Conservation (phyloP, 2,888 invertebrate genomes). For the Odiellus spinosus region DNA sequence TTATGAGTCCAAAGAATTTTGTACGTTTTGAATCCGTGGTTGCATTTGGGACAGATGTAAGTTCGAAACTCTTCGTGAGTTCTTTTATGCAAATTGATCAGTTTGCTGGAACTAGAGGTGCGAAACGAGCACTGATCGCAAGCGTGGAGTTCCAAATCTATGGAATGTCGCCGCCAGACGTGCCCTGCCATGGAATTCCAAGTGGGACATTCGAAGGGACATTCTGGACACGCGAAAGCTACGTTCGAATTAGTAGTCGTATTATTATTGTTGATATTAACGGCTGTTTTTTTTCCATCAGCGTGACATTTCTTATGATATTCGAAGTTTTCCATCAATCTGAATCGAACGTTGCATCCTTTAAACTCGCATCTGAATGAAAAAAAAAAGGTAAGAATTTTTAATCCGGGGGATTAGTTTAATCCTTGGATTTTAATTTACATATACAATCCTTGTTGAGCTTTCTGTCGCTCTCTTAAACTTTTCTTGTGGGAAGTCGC, state of each 20-base stretch:
- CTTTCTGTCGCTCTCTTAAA: conserved; percentile 14
- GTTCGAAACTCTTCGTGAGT: conserved; percentile 51
- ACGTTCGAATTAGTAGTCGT: conserved; percentile 13
- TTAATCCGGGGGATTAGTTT: background rate
- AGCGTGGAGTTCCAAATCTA: conserved; percentile 61
- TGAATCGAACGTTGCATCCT: conserved; percentile 41
- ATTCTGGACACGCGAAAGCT: conserved; percentile 47
- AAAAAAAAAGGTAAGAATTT: background rate
- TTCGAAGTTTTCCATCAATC: conserved; percentile 41
- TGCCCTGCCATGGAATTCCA: conserved; percentile 59
- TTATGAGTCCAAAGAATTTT: conserved; percentile 65
- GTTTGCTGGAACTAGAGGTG: conserved; percentile 42
- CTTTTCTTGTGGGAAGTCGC: conserved; percentile 13
- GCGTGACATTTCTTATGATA: conserved; percentile 49
- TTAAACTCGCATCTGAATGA: conserved; percentile 35
- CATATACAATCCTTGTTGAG: conserved; percentile 16
- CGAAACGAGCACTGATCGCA: conserved; percentile 50
- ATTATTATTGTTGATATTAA: conserved; percentile 15
- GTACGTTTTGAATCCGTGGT: conserved; percentile 59
- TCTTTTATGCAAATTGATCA: conserved; percentile 55
- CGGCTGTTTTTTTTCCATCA: conserved; percentile 19
- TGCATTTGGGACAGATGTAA: conserved; percentile 45
- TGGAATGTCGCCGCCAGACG: conserved; percentile 54
- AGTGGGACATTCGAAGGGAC: conserved; percentile 38
- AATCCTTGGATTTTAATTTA: conserved; percentile 8